Evolutionary conservation across 2,797 vertebrate genomes (phyloP), one percentile per base, ranked within the genome.

Genomic region (Gymnopithys bicolor): DNA sequence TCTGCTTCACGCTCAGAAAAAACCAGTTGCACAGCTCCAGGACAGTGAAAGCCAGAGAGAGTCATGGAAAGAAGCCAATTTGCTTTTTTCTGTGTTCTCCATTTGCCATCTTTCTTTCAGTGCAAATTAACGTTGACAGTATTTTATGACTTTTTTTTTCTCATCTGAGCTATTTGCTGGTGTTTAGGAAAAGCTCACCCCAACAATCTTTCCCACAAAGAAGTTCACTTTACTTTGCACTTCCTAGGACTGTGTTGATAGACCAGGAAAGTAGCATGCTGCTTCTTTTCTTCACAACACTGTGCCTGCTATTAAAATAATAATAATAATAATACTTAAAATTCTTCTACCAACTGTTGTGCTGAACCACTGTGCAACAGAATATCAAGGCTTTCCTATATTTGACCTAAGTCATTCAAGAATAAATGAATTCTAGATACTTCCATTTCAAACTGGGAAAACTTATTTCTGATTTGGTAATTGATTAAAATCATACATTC

Each of bases 11-110:
- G 43, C 51, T 73, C 79, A 94, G n/a, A 84, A 84, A 84, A 84
- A 96, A 96, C 94, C 80, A 94, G 94, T 88, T 90, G 83, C 76
- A 93, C 91, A 88, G 87, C 91, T 96, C 62, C 66, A 59, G 73
- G 85, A 84, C 66, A 93, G 87, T n/a, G 87, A 86, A 91, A 94
- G 76, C 62, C 28, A 13, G 3, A 32, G 45, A 78, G 22, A 5
- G 14, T 16, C 11, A 3, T 28, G 78, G 77, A 91, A 91, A 91
- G 64, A 62, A 83, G 78, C 63, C 91, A 94, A 39, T 24, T 78
- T 91, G 64, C 51, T 71, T 67, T 93, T 69, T 55, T 25, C 23
- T 7, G 0, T 39, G 30, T 9, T 89, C 58, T 84, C 58, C 24
- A 45, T 69, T 69, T 90, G 79, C 41, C 53, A 45, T 48, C 18